Base-by-base conservation (phyloP, 2,113 vertebrate species). In the Spea bombifrons region DNA sequence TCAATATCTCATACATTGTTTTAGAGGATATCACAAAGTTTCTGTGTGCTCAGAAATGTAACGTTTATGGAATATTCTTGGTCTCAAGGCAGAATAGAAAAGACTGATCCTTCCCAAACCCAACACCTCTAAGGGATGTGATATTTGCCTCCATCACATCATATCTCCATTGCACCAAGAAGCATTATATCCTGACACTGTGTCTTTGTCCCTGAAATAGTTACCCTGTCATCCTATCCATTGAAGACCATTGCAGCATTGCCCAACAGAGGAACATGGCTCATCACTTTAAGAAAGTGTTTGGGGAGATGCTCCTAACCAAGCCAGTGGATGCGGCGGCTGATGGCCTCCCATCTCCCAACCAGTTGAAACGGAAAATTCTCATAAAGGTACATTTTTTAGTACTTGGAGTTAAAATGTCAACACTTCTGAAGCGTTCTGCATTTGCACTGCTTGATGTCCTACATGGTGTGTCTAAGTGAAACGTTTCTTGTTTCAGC, bases 191-290 rank as follows among this genome's bases (percentile, higher is more conserved):
- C 30, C 30, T 30, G 30, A 30, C 30, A 30, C 30, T 30, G 30
- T 30, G 30, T 16, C 9, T 3, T 71, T 59, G 47, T 52, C 10
- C 52, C 0, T 15, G 48, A 53, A 5, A 12, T 84, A 99, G 97
- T 49, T 99, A 92, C 80, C 97, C 97, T 0, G 89, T 99, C 84
- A 97, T 98, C 85, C 88, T 99, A 61, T 99, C 97, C 82, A 99
- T 99, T 0, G 97, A 99, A 89, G 97, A 99, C 85, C 97, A 99
- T 88, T 99, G 97, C 83, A 99, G 97, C 86, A 98, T 99, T 13
- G 96, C 97, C 78, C 97, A 99, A 89, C 97, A 99, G 90, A 95
- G 97, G 81, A 98, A 95, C 84, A 99, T 99, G 97, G 97, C 97
- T 75, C 91, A 93, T 75, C 67, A 85, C 82, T 99, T 99, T 84